Percentiles rank a stretch among this genome's conserved stretches.
These are phyloP conservation scores for Patagioenas fasciata DNA, from an alignment of 2,113 vertebrate species.

Conservation along the genomic window DNA sequence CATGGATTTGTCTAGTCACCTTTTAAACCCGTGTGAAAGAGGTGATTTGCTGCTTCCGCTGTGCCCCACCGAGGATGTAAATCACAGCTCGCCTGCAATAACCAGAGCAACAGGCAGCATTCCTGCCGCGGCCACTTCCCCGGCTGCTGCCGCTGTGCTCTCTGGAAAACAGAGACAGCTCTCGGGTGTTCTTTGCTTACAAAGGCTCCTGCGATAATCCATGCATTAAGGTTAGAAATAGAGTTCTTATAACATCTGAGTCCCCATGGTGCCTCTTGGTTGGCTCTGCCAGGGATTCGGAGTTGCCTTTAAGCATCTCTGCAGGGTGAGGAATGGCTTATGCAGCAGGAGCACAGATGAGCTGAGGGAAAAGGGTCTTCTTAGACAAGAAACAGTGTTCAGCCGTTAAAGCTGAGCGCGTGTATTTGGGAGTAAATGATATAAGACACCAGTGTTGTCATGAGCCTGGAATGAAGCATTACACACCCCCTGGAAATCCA, in stretches of 20 bases:
- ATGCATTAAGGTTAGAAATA: not conserved
- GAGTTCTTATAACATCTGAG: fast-evolving
- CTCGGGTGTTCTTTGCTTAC: not conserved
- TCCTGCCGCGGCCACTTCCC: not conserved
- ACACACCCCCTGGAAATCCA: not conserved
- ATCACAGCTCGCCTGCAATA: not conserved
- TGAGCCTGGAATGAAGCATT: not conserved
- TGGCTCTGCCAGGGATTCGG: not conserved
- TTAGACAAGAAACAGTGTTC: not conserved
- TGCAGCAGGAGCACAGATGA: not conserved
- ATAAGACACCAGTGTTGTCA: not conserved
- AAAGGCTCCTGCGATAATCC: not conserved
- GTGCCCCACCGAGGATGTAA: not conserved
- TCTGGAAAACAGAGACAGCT: not conserved
- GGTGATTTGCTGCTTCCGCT: slow-evolving; percentile 22
- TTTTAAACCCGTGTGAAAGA: not conserved
- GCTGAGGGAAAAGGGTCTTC: not conserved
- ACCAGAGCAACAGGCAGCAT: not conserved
- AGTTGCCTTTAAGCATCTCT: not conserved
- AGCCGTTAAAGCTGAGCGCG: not conserved
- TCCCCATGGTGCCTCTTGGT: not conserved
- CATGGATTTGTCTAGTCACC: not conserved
- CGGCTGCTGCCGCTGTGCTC: not conserved
- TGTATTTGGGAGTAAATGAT: not conserved
- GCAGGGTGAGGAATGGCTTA: not conserved